Evolutionary conservation across 2,888 invertebrate species (phyloP).

Genomic region (Ophioninae sp.): DNA sequence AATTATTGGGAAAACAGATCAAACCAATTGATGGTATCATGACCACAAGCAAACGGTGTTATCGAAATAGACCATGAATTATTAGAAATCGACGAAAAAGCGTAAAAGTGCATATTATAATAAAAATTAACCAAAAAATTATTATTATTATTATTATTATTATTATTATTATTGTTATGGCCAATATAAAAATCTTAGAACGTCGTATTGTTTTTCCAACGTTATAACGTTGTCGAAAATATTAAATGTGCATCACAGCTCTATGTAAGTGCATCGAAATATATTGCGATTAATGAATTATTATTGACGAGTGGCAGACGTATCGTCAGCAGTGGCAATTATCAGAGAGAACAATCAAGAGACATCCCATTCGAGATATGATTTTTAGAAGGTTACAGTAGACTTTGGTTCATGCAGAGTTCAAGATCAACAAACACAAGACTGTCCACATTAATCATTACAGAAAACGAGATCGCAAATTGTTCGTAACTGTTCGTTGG

Average conservation of each 20-base stretch:
- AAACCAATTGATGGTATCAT: background rate
- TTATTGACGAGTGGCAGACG: conserved; percentile 35
- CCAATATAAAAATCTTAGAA: background rate
- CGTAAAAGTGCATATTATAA: background rate
- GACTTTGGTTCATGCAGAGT: conserved; percentile 42
- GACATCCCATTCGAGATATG: conserved; percentile 34
- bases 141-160: too few species aligned
- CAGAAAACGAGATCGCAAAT: conserved; percentile 27
- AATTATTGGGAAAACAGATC: background rate
- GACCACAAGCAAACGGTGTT: background rate
- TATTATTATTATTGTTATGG: too few species aligned
- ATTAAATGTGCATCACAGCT: conserved; percentile 46
- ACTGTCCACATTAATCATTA: conserved; percentile 14
- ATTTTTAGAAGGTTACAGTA: conserved; percentile 18
- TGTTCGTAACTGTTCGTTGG: background rate
- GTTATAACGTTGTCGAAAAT: conserved; percentile 9
- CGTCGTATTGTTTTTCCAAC: background rate
- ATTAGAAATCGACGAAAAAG: background rate
- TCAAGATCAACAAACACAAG: conserved; percentile 7
- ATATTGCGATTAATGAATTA: conserved; percentile 23
- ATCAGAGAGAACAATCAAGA: conserved; percentile 1
- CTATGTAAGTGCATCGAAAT: conserved; percentile 49
- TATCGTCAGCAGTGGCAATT: conserved; percentile 17
- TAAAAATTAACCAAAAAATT: background rate
- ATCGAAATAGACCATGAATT: background rate